phyloP scores from a whole-genome alignment of 92 coral and sea anemone species.

The Porites divaricata region DNA sequence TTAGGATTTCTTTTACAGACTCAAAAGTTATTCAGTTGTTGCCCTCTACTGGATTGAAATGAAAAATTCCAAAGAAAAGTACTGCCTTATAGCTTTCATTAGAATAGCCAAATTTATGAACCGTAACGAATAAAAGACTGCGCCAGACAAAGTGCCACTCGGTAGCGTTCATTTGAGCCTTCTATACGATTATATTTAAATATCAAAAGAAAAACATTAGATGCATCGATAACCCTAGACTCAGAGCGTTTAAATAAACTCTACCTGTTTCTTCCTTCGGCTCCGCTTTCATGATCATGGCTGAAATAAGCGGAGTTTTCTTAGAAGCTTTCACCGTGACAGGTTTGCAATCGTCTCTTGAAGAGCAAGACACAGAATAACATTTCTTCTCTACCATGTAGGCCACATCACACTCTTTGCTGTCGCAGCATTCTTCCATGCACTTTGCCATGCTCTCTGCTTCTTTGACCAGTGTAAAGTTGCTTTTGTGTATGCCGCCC shows the following conservation, averaged over 20 bases:
- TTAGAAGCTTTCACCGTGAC: slow-evolving; percentile 63
- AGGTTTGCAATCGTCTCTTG: slow-evolving; percentile 72
- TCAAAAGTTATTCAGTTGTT: no score
- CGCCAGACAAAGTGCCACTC: no score
- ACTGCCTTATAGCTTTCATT: no score
- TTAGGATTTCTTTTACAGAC: no score
- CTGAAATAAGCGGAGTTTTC: slow-evolving; percentile 76
- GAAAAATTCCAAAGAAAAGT: no score
- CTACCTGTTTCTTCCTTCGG: slow-evolving; percentile 74
- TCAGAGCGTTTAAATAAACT: neutral
- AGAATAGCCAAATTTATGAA: no score
- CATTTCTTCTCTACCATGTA: slow-evolving; percentile 79
- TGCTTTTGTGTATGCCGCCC: slow-evolving; percentile 67
- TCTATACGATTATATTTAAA: no score
- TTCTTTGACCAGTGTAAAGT: slow-evolving; percentile 78
- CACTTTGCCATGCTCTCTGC: slow-evolving; percentile 81
- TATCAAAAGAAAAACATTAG: no score
- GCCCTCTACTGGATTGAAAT: no score
- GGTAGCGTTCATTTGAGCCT: no score
- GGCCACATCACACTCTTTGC: slow-evolving; percentile 82
- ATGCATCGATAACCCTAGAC: no score
- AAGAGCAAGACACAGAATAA: slow-evolving; percentile 84
- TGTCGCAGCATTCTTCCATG: slow-evolving; percentile 89
- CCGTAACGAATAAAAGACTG: no score
- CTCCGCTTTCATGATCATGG: slow-evolving; percentile 71